Conservation (phyloP, 2,797 vertebrate genomes). For the Clamator glandarius region DNA sequence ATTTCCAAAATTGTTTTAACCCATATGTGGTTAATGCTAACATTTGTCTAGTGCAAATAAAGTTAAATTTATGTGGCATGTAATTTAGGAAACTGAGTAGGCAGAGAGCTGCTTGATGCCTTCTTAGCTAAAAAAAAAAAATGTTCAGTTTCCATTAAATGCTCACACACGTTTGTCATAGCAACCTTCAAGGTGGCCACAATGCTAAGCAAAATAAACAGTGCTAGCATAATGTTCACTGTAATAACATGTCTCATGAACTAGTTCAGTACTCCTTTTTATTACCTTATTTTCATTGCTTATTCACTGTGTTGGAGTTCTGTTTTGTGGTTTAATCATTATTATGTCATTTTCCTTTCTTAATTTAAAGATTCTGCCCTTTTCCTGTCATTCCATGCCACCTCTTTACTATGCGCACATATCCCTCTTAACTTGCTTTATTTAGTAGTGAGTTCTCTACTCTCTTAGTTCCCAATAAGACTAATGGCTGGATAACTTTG, state of each 20-base stretch:
- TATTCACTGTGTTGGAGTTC: constrained; percentile 48
- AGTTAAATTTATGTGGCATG: constrained; percentile 44
- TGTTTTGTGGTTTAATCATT: constrained; percentile 60
- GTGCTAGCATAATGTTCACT: constrained; percentile 47
- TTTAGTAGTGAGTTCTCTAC: constrained; percentile 11
- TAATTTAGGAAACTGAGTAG: constrained; percentile 67
- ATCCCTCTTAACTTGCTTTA: constrained; percentile 3
- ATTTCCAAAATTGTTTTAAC: constrained; percentile 15
- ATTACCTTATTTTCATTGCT: constrained; percentile 62
- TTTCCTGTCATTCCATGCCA: constrained; percentile 51
- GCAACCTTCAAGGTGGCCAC: constrained; percentile 61
- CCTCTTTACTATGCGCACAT: constrained; percentile 7
- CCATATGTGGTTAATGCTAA: constrained; percentile 26
- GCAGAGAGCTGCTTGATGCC: constrained; percentile 53
- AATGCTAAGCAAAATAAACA: constrained; percentile 65
- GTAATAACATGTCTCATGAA: constrained; percentile 65
- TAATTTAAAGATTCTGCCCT: constrained; percentile 55
- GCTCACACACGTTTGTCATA: constrained; percentile 57
- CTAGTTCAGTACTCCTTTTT: constrained; percentile 60
- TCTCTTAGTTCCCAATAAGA: background rate
- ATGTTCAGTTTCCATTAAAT: constrained; percentile 34
- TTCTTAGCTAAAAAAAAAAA: constrained; percentile 42
- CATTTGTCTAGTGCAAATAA: constrained; percentile 44
- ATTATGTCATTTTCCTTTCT: constrained; percentile 60
- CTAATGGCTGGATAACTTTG: background rate